Conservation (phyloP, 2,113 vertebrate species). For the Microcebus murinus region DNA sequence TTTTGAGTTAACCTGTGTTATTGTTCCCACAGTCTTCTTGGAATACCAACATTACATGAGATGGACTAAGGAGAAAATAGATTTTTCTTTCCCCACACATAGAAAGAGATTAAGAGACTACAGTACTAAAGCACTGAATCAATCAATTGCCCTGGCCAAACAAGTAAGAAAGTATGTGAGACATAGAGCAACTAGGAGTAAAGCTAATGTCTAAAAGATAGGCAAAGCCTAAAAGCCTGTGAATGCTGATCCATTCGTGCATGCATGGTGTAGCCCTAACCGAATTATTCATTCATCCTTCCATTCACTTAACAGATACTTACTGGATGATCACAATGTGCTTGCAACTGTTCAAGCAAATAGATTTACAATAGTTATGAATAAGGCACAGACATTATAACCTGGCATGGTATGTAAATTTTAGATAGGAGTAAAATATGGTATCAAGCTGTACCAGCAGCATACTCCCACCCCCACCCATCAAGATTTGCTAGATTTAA, state of each 20-base stretch:
- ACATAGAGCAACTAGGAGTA: background rate
- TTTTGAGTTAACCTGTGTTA: background rate
- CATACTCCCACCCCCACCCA: background rate
- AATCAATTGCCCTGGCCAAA: background rate
- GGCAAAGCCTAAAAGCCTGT: background rate
- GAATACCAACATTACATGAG: background rate
- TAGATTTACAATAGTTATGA: background rate
- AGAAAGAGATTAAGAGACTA: background rate
- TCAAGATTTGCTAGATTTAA: background rate
- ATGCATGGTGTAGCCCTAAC: accelerated
- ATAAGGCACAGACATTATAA: background rate
- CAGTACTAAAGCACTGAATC: background rate
- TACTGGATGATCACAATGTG: no score
- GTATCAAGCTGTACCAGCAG: background rate
- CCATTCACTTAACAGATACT: background rate
- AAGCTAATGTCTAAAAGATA: background rate
- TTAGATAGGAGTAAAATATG: background rate
- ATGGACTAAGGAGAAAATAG: background rate
- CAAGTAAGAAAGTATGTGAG: background rate
- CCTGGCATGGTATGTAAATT: background rate
- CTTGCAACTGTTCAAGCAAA: background rate
- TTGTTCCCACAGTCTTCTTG: background rate
- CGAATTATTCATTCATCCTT: background rate
- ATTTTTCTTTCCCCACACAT: accelerated
- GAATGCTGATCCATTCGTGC: background rate